Evolutionary conservation across 2,888 invertebrate species (phyloP).

Genomic region (Flexamia atlantica): DNA sequence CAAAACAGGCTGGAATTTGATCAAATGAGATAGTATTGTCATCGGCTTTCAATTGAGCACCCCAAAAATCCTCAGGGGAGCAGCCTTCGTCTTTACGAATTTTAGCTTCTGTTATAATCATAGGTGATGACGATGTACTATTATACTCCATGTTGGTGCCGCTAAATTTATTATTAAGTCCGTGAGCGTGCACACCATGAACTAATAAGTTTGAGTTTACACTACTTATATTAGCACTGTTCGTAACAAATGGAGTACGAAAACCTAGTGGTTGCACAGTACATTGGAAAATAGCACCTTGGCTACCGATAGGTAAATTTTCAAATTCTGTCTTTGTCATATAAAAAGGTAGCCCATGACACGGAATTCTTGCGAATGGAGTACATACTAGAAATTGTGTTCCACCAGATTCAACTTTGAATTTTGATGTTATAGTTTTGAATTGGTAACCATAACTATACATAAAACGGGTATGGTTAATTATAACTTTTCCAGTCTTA

Average conservation of each 20-base stretch:
- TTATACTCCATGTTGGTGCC: background rate
- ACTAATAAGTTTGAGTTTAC: background rate
- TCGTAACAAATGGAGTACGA: background rate
- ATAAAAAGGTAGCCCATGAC: constrained; percentile 16
- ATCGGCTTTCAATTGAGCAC: background rate
- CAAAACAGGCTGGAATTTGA: constrained; percentile 28
- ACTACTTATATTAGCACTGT: background rate
- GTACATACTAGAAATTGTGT: background rate
- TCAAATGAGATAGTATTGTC: background rate
- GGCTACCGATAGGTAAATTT: constrained; percentile 6
- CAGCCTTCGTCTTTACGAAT: background rate
- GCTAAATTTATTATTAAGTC: background rate
- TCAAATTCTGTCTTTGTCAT: constrained; percentile 9
- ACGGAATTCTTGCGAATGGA: background rate
- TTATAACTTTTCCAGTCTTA: constrained; percentile 1
- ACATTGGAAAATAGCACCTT: background rate
- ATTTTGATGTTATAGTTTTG: background rate
- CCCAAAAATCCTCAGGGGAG: background rate
- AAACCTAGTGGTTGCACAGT: background rate
- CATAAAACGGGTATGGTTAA: background rate
- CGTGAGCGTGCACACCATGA: background rate
- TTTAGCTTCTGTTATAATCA: background rate
- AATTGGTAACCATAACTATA: constrained; percentile 2
- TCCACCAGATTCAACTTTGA: background rate
- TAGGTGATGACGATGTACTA: background rate